These are phyloP conservation scores for Erebia ligea DNA, from an alignment of 2,888 invertebrate genomes.

Conservation along the genomic window DNA sequence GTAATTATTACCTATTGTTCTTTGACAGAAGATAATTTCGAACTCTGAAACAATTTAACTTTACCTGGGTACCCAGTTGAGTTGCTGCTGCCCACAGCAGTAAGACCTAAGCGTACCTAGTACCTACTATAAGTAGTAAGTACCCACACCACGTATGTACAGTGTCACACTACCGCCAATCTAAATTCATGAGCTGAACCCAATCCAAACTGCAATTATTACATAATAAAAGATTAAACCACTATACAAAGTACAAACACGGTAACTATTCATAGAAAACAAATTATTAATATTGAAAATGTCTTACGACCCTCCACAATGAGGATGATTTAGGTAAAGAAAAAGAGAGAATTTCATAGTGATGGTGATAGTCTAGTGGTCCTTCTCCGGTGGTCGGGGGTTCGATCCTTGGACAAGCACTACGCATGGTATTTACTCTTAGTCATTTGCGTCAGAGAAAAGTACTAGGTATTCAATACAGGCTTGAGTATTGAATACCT, in stretches of 20 bases:
- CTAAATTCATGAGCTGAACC: conserved; percentile 25
- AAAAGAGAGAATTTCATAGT: not conserved
- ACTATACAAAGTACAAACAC: not conserved
- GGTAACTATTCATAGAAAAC: conserved; percentile 1
- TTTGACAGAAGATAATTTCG: not conserved
- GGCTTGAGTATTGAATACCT: too few relatives aligned
- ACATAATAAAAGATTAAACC: conserved; percentile 20
- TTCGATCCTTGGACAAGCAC: too few relatives aligned
- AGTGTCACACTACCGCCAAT: conserved; percentile 8
- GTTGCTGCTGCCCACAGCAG: not conserved
- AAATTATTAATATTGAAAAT: not conserved
- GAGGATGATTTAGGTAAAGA: not conserved
- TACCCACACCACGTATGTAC: not conserved
- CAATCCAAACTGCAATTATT: conserved; percentile 22
- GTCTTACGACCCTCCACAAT: too few relatives aligned
- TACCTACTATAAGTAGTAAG: not conserved
- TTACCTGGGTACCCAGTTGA: not conserved
- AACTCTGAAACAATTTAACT: not conserved
- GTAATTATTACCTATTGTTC: too few relatives aligned
- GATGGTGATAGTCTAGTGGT: too few relatives aligned
- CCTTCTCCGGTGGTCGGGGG: too few relatives aligned
- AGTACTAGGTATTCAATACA: too few relatives aligned
- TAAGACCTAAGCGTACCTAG: too few relatives aligned
- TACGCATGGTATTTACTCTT: too few relatives aligned
- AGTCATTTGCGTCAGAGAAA: too few relatives aligned